phyloP scores from a whole-genome alignment of 2,113 vertebrate genomes.

The Thryonomys swinderianus region DNA sequence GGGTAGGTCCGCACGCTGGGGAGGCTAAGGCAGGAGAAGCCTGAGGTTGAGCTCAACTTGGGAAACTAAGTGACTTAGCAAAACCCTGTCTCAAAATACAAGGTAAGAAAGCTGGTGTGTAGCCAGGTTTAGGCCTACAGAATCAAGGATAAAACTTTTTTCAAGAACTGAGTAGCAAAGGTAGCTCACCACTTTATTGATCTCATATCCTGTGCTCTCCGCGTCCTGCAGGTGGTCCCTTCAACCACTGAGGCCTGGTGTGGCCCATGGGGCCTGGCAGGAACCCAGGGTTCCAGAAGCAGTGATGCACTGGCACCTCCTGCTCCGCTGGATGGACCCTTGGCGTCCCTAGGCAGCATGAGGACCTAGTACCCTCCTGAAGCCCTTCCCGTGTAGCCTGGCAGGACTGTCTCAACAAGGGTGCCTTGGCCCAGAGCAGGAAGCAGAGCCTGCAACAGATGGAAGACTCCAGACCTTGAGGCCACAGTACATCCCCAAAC shows the following conservation, averaged over 20 bases:
- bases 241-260: neutral
- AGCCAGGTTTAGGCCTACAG: too few relatives aligned
- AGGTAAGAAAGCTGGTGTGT: neutral
- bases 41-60: neutral
- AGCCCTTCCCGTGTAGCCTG: too few relatives aligned
- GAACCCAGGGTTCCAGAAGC: neutral
- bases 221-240: neutral
- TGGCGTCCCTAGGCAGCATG: too few relatives aligned
- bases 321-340: too few relatives aligned
- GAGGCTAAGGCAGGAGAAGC: neutral
- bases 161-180: neutral
- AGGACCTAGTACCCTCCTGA: neutral
- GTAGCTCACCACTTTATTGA: neutral
- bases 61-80: neutral
- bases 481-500: neutral
- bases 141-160: neutral
- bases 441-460: neutral
- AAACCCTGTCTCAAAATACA: neutral
- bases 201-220: neutral
- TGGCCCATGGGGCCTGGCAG: fast-evolving
- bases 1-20: neutral
- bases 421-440: neutral
- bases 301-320: neutral
- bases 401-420: neutral
- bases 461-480: neutral